Base-by-base conservation (phyloP, 2,113 vertebrate species). In the Andinoacara biseriatus region DNA sequence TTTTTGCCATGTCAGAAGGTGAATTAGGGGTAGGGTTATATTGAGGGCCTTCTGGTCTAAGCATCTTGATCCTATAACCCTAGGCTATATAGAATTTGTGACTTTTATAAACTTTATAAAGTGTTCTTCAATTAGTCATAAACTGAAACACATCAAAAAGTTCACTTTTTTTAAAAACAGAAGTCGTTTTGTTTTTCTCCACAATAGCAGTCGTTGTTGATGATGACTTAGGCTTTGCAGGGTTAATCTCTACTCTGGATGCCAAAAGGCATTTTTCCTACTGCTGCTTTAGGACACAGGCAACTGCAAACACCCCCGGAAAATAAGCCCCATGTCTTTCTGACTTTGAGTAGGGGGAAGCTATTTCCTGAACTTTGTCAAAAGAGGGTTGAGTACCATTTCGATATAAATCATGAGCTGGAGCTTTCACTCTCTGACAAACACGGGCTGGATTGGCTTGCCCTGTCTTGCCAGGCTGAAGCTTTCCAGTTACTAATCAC, bases 401-500 rank as follows among this genome's bases (percentile, higher is more conserved):
- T 72, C 7, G 10, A 60, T 58, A 58, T 4, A n/a, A 33, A 56
- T 81, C 40, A 60, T 62, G 76, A 89, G 26, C 83, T 57, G 62
- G 49, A 88, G 49, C 38, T 72, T 82, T 88, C 57, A 14, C 8
- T 82, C 13, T 76, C 29, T 80, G 35, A 62, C 61, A 60, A 76
- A 81, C 31, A 72, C 59, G n/a, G 46, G 61, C 76, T 20, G 60
- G 3, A 69, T 54, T 5, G 24, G 18, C 67, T 61, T 35, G 58
- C 35, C 60, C 49, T 1, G 38, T 85, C 85, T 77, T 82, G 67
- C 83, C 75, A 17, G 26, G 78, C n/a, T 58, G 54, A 62, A 65
- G 26, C 61, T 58, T 63, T 86, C 67, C 80, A 83, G 69, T 74
- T 83, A 65, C 72, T 82, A 62, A 86, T 85, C 52, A 7, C 18